phyloP scores from a whole-genome alignment of 2,888 invertebrate species.

The Pristionchus fissidentatus region DNA sequence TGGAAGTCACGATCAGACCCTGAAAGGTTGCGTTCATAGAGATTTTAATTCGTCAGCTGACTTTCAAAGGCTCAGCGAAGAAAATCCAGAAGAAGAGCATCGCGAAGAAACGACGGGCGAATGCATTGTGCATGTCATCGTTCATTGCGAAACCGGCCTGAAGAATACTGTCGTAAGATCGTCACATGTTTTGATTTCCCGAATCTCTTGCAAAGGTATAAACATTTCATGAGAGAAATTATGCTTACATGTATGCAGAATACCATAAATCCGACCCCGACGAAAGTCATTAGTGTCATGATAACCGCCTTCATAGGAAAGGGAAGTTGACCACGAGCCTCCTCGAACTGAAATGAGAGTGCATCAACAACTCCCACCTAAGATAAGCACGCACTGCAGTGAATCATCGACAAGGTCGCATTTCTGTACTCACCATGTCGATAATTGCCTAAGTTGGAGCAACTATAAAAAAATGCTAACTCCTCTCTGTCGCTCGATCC shows the following conservation, averaged over 20 bases:
- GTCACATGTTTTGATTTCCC: no score
- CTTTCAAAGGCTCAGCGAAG: conserved; percentile 62
- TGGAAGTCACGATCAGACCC: conserved; percentile 41
- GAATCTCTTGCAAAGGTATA: no score
- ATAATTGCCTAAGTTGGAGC: no score
- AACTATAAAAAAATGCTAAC: not conserved
- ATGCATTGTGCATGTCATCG: conserved; percentile 56
- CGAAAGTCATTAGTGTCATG: not conserved
- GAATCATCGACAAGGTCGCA: no score
- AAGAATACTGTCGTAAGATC: no score
- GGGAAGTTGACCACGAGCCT: not conserved
- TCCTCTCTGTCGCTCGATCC: not conserved
- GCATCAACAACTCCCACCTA: not conserved
- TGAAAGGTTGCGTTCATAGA: conserved; percentile 27
- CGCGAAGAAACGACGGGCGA: conserved; percentile 56
- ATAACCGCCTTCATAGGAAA: not conserved
- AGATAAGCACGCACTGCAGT: no score
- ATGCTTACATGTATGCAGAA: conserved; percentile 19
- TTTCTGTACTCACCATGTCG: no score
- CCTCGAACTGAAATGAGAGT: not conserved
- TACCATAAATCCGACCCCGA: not conserved
- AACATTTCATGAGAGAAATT: not conserved
- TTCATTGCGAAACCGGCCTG: conserved; percentile 52
- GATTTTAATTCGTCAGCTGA: not conserved
- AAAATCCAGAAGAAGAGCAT: conserved; percentile 54